phyloP scores from a whole-genome alignment of 2,888 invertebrate genomes.

The Andricus curvator region DNA sequence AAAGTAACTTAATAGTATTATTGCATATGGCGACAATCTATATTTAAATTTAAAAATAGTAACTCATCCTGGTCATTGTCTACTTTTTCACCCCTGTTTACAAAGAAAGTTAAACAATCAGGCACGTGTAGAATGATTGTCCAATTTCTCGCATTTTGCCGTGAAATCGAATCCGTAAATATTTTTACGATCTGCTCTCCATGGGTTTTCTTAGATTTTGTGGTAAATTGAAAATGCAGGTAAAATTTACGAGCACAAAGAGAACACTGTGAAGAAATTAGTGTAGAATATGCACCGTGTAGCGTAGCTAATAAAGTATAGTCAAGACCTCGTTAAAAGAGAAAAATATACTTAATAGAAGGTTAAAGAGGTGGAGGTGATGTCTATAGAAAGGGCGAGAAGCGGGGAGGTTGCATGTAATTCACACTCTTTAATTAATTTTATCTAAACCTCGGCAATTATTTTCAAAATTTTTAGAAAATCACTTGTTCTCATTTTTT shows the following conservation, averaged over 20 bases:
- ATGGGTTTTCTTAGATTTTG: not conserved
- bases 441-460: not conserved
- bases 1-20: not conserved
- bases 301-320: constrained; percentile 3
- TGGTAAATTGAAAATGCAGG: not conserved
- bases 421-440: not conserved
- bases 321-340: not conserved
- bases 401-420: not conserved
- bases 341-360: not conserved
- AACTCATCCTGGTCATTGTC: not conserved
- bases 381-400: not conserved
- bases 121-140: not conserved
- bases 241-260: not conserved
- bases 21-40: no score
- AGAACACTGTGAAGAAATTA: not conserved
- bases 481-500: not conserved
- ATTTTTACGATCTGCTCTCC: not conserved
- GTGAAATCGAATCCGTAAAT: not conserved
- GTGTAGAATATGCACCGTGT: not conserved
- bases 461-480: not conserved
- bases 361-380: not conserved
- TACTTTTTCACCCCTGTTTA: not conserved
- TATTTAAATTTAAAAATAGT: no score
- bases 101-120: not conserved
- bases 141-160: not conserved